Percentiles rank a stretch among this genome's conserved stretches.
phyloP scores from a whole-genome alignment of 1,140 invertebrate genomes.

The Potamilus streckersoni region DNA sequence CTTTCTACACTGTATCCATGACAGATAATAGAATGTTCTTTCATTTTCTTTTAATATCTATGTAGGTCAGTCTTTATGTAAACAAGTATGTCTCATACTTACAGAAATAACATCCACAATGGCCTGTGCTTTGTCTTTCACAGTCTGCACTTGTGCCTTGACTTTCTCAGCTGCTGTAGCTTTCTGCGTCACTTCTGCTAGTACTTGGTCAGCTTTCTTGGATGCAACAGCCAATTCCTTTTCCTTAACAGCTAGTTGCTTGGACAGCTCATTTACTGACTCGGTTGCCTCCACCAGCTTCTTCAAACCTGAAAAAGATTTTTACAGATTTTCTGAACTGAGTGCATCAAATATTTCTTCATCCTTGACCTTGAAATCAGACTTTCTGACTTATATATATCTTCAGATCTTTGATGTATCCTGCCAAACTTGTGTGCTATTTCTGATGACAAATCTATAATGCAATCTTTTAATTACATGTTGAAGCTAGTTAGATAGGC shows the following conservation, averaged over 20 bases:
- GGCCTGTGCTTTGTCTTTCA: conserved; percentile 94
- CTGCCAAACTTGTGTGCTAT: too few species aligned
- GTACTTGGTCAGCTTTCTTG: conserved; percentile 85
- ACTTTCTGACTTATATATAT: too few species aligned
- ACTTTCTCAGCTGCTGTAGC: conserved; percentile 95
- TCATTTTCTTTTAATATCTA: too few species aligned
- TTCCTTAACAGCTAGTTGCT: conserved; percentile 94
- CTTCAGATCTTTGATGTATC: too few species aligned
- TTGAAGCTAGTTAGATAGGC: too few species aligned
- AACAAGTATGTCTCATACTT: conserved; percentile 21
- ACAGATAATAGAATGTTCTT: too few species aligned
- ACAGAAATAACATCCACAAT: conserved; percentile 88
- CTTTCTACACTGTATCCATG: too few species aligned
- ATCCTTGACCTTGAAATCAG: too few species aligned
- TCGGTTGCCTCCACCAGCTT: conserved; percentile 95
- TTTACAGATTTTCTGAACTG: background rate
- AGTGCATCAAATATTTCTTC: too few species aligned
- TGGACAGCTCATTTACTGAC: conserved; percentile 91
- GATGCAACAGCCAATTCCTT: conserved; percentile 91
- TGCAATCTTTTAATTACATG: too few species aligned
- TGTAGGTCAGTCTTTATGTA: background rate
- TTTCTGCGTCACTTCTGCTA: conserved; percentile 81
- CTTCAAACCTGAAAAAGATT: conserved; percentile 74
- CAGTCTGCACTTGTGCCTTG: conserved; percentile 93
- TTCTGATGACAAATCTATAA: too few species aligned